phyloP scores from a whole-genome alignment of 2,888 invertebrate genomes.

The Invenusta paracnida region DNA sequence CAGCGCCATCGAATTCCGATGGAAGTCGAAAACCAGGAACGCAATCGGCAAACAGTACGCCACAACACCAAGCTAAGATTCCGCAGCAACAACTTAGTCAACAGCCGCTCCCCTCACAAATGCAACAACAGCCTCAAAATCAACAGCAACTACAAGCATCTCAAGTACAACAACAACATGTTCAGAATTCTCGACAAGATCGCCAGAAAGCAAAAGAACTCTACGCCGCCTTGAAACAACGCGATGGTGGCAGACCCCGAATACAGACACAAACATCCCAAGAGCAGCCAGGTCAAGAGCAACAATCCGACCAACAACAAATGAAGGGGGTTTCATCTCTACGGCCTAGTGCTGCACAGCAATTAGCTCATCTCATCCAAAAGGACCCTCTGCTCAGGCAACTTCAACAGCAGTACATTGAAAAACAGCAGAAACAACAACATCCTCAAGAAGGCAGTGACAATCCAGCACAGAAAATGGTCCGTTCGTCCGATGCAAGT shows the following conservation, averaged over 20 bases:
- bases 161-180: neutral
- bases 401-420: slow-evolving; percentile 33
- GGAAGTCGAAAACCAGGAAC: neutral
- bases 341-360: neutral
- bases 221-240: slow-evolving; percentile 39
- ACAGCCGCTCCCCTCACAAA: neutral
- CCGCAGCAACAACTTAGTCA: neutral
- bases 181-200: slow-evolving; percentile 30
- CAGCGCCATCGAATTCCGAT: neutral
- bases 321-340: neutral
- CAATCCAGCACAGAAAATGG: neutral
- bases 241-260: slow-evolving; percentile 30
- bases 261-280: neutral
- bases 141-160: neutral
- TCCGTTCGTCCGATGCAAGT: neutral
- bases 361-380: slow-evolving; percentile 34
- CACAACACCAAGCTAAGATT: neutral
- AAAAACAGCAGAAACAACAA: slow-evolving; percentile 24
- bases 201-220: slow-evolving; percentile 43
- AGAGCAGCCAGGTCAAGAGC: neutral
- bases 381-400: slow-evolving; percentile 34
- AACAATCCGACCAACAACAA: neutral
- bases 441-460: too few species aligned
- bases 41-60: neutral
- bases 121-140: neutral